Base-by-base conservation (phyloP, 2,797 vertebrate species). In the Periophthalmus magnuspinnatus region DNA sequence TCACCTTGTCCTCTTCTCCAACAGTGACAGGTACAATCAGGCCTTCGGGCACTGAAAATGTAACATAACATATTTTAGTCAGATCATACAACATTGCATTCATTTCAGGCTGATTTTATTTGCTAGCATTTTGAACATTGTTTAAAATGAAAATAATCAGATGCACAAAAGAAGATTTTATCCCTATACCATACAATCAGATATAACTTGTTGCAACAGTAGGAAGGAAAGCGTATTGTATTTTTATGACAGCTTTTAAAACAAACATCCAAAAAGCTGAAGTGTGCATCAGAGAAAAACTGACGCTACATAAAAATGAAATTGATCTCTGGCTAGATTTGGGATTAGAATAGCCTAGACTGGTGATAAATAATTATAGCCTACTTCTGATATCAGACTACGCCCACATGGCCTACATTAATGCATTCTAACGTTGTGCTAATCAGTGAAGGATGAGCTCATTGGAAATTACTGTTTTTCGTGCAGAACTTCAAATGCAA, bases 1-100 rank as follows among this genome's bases (percentile, higher is more conserved):
- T 65, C 28, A 60, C 4, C 68, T 84, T 80, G n/a, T 79, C 83
- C 73, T 85, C 81, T 70, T 75, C 32, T 16, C 69, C 7, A 17
- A 38, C 41, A 45, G 73, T 56, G 67, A 71, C 72, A 59, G 70
- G n/a, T 21, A 61, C 68, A 68, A 75, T 41, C 34, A 77, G 56
- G 34, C 72, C 70, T 0, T 75, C 80, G 38, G 71, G 21, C 62
- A 48, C 88, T 89, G 71, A 36, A 72, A 60, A 58, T 56, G 68
- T 6, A 57, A 57, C 5, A 57, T 1, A 71, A 50, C 17, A 54
- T 21, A 54, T 54, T 21, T n/a, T 54, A 50, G 50, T 54, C 50
- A 21, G 19, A 52, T 21, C 50, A 54, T 19, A 21, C 50, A 54
- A 54, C 48, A 50, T 19, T n/a, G 5, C 5, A 19, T 6, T 16